Evolutionary conservation across 2,888 invertebrate genomes (phyloP), one percentile per base, ranked within the genome.

Genomic region (Xanthia togata): DNA sequence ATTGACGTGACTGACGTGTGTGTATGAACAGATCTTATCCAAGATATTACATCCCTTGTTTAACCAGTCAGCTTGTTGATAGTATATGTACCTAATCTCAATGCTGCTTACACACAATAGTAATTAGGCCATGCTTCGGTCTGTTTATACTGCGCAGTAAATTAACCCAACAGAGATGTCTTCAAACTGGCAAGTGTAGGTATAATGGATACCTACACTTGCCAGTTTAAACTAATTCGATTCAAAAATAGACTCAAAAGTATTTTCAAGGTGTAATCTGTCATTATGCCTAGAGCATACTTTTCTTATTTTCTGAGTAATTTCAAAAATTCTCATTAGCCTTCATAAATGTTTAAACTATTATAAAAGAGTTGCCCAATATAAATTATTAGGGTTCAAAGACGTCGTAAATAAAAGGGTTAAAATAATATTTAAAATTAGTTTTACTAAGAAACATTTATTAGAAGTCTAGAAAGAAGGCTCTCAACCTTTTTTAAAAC

Each of bases 91-190:
- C 1, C 6, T 26, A 35, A 44, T 26, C 26, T 44, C 17, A 60
- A 26, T 35, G 53, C 26, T 35, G 4, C 12, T 78, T 69, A 77
- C 50, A 35, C 26, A 55, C 35, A 55, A 70, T 38, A 44, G 26
- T 70, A 79, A 62, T 55, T 38, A 79, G 20, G 38, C 44, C 44
- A 70, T 62, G 11, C 11, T 62, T 55, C 70, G 47, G 9, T 38
- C 17, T 26, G 11, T 69, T 35, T 26, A 35, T 3, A 35, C 41
- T 60, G 9, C 23, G 6, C 23, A 44, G 12, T 60, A 26, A 35
- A 76, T 65, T 65, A 31, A 57, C 64, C 47, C 23, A 23, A 50
- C 14, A 59, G 6, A n/a, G 14, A 57, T 12, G 35, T 44, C 26
- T 47, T 8, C 12, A 23, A 63, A n/a, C n/a, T n/a, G n/a, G n/a